Conservation (phyloP, 2,797 vertebrate genomes). For the Iguana delicatissima region DNA sequence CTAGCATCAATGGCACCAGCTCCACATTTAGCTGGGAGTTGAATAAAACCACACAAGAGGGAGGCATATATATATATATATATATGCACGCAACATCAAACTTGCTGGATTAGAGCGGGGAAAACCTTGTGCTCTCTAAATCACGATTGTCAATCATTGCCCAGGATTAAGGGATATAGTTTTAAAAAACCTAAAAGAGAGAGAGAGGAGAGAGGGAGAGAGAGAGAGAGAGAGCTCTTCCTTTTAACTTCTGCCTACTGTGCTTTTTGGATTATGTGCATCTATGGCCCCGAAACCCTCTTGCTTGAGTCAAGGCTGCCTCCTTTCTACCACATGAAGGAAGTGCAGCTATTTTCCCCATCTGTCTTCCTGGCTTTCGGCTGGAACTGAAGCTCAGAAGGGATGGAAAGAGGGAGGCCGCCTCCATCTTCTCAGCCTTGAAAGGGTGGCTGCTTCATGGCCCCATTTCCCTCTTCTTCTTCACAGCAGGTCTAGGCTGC, state of each 20-base stretch:
- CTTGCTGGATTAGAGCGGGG: conserved; percentile 98
- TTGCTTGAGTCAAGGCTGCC: conserved; percentile 98
- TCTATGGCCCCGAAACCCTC: conserved; percentile 81
- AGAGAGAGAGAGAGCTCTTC: conserved; percentile 90
- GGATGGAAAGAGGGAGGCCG: conserved; percentile 65
- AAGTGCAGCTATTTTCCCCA: conserved; percentile 80
- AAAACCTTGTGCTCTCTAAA: conserved; percentile 99
- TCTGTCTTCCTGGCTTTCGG: conserved; percentile 57
- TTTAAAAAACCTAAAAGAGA: conserved; percentile 94
- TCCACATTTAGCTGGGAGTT: conserved; percentile 81
- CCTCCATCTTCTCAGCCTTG: conserved; percentile 39
- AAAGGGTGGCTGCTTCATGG: too few species aligned
- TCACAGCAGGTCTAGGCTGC: too few species aligned
- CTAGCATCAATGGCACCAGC: conserved; percentile 83
- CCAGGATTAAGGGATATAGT: conserved; percentile 99
- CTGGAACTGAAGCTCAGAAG: conserved; percentile 68
- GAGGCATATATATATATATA: neutral
- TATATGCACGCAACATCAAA: conserved; percentile 99
- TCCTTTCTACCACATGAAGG: conserved; percentile 85
- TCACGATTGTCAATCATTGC: conserved; percentile 99
- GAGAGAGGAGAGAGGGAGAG: too few species aligned
- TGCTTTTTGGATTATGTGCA: conserved; percentile 82
- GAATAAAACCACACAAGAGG: conserved; percentile 92
- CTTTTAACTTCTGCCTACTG: conserved; percentile 98
- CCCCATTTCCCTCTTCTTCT: rapidly evolving